Evolutionary conservation across 2,888 invertebrate genomes (phyloP), one percentile per base, ranked within the genome.

Genomic region (Ctena decussata): DNA sequence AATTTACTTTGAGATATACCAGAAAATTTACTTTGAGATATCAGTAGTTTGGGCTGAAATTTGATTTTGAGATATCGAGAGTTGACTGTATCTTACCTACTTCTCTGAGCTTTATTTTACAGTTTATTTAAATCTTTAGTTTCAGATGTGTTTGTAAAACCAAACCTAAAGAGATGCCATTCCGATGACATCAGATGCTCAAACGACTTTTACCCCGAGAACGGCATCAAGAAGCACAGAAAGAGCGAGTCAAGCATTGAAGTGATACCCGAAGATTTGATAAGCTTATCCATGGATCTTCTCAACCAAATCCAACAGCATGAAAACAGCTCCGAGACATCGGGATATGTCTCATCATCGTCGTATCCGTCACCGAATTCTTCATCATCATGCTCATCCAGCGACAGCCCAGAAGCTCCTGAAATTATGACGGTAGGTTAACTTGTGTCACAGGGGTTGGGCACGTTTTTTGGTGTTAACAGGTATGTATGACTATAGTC

Each of bases 301-400:
- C 81, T 88, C 15, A 78, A 77, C 30, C 85, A 88, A n/a, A 88
- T 88, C n/a, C 83, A 87, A 30, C 41, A 37, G 21, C 85, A 81
- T 32, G 85, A 76, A 65, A 75, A 80, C 27, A 41, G 77, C n/a
- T 60, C 69, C 46, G 49, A 60, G 39, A 41, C 44, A 12, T 46
- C 53, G 1, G n/a, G 39, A 27, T 21, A 24, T 37, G 37, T 37
- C 1, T 72, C 72, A 5, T 65, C 65, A 65, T 24, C 32, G 18
- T n/a, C 57, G 27, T n/a, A 57, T 12, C n/a, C 57, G n/a, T 65
- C 27, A 30, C 65, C 65, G 5, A 30, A 11, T 2, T 30, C 65
- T 2, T 1, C 18, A 1, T 65, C 65, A 21, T 57, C 57, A 27
- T 8, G 30, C 15, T 65, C 65, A 15, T 35, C 65, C 2, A 18